Evolutionary conservation across 2,888 invertebrate genomes (phyloP).

Genomic region (Phanerotoma sp.): DNA sequence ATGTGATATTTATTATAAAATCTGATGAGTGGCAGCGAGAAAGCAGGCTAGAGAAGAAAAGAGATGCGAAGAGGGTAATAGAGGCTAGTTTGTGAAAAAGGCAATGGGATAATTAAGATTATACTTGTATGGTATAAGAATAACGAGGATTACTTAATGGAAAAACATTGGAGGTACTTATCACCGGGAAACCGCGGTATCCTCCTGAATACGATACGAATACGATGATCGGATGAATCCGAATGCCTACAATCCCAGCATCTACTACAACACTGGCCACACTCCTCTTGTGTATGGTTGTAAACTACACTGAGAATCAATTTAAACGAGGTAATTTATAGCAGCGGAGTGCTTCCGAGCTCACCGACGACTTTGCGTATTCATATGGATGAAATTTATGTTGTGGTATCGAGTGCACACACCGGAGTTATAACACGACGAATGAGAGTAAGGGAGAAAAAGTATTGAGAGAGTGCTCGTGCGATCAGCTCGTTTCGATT

Average conservation of each 20-base stretch:
- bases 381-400: conserved; percentile 28
- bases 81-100: neutral
- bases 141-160: conserved; percentile 15
- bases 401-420: conserved; percentile 29
- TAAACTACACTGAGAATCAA: conserved; percentile 28
- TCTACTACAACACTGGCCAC: neutral
- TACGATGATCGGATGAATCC: conserved; percentile 13
- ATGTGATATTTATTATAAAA: neutral
- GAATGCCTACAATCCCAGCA: conserved; percentile 2
- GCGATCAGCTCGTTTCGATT: conserved; percentile 13
- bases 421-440: conserved; percentile 26
- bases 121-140: conserved; percentile 11
- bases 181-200: conserved; percentile 13
- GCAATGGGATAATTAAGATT: conserved; percentile 23
- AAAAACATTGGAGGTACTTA: conserved; percentile 11
- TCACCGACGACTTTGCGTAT: conserved; percentile 27
- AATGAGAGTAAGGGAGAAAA: neutral
- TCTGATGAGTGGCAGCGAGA: conserved; percentile 4
- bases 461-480: conserved; percentile 11
- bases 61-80: conserved; percentile 1
- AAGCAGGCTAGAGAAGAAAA: conserved; percentile 11
- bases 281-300: conserved; percentile 18
- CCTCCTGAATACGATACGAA: no score
- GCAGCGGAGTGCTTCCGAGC: conserved; percentile 25
- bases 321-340: conserved; percentile 29